Conservation (phyloP, 2,113 vertebrate genomes). For the Herpailurus yagouaroundi region DNA sequence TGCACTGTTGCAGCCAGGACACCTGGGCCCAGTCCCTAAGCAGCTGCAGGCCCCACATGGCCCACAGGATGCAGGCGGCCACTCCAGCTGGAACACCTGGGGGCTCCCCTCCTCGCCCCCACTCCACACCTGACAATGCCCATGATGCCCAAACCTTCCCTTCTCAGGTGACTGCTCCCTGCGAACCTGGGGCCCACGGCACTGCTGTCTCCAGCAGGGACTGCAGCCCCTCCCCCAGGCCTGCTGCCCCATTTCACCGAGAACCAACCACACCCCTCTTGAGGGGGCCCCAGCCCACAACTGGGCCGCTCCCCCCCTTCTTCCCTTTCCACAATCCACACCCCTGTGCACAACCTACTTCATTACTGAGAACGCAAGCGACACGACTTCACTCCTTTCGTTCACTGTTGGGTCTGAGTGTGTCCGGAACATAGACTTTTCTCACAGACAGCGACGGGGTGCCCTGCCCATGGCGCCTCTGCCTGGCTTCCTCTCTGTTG, state of each 20-base stretch:
- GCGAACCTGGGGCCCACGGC: not conserved
- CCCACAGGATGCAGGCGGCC: too few relatives aligned
- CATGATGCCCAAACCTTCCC: not conserved
- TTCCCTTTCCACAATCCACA: not conserved
- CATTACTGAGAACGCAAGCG: not conserved
- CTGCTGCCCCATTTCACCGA: not conserved
- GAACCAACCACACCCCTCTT: not conserved
- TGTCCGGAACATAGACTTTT: not conserved
- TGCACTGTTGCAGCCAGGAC: too few relatives aligned
- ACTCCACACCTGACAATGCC: not conserved
- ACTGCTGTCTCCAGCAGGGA: not conserved
- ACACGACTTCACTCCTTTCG: not conserved
- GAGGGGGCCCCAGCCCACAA: not conserved
- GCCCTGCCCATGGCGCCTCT: fast-evolving
- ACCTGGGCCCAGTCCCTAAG: not conserved
- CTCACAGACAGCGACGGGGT: not conserved
- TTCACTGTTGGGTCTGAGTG: not conserved
- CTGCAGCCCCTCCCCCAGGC: not conserved
- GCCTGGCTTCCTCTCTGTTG: not conserved
- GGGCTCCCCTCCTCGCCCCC: not conserved
- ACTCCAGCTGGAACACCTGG: too few relatives aligned
- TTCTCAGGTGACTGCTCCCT: not conserved
- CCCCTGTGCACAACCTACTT: not conserved
- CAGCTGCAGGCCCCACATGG: not conserved
- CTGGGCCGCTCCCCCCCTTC: not conserved